Evolutionary conservation across 2,888 invertebrate species (phyloP).

Genomic region (Melanargia galathea): DNA sequence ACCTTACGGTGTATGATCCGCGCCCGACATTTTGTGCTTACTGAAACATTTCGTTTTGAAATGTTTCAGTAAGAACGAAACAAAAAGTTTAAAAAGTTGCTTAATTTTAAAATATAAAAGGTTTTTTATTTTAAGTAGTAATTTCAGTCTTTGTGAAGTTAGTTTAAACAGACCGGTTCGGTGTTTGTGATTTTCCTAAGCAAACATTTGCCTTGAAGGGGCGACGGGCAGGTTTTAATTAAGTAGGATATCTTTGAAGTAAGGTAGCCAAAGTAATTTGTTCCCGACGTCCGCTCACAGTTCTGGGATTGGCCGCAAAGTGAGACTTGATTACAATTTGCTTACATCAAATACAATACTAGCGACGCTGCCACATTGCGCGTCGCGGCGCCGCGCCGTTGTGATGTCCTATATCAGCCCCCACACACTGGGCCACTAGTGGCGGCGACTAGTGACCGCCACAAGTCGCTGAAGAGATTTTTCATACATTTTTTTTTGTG

Average conservation of each 20-base stretch:
- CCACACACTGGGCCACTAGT: too few relatives aligned
- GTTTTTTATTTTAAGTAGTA: not conserved
- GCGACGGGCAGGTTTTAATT: slow-evolving; percentile 23
- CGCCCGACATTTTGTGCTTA: too few relatives aligned
- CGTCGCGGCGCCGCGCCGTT: too few relatives aligned
- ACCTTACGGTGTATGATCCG: too few relatives aligned
- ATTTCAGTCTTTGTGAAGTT: slow-evolving; percentile 12
- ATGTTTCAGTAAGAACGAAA: not conserved
- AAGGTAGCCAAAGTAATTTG: slow-evolving; percentile 33
- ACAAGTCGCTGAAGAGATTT: too few relatives aligned
- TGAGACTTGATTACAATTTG: slow-evolving; percentile 37
- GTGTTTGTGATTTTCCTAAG: slow-evolving; percentile 13
- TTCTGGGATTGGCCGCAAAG: slow-evolving; percentile 26
- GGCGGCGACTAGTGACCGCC: too few relatives aligned
- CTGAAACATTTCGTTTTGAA: not conserved
- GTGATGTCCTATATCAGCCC: too few relatives aligned
- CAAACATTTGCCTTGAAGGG: slow-evolving; percentile 14
- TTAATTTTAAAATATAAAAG: not conserved
- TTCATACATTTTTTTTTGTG: too few relatives aligned
- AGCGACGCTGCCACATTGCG: too few relatives aligned
- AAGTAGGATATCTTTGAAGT: slow-evolving; percentile 31
- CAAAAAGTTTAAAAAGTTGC: too few relatives aligned
- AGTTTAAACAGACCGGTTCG: slow-evolving; percentile 8
- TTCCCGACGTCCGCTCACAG: slow-evolving; percentile 39
- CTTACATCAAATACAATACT: slow-evolving; percentile 15